Evolutionary conservation across 1,140 invertebrate species (phyloP).

Genomic region (Zaprionus inermis): DNA sequence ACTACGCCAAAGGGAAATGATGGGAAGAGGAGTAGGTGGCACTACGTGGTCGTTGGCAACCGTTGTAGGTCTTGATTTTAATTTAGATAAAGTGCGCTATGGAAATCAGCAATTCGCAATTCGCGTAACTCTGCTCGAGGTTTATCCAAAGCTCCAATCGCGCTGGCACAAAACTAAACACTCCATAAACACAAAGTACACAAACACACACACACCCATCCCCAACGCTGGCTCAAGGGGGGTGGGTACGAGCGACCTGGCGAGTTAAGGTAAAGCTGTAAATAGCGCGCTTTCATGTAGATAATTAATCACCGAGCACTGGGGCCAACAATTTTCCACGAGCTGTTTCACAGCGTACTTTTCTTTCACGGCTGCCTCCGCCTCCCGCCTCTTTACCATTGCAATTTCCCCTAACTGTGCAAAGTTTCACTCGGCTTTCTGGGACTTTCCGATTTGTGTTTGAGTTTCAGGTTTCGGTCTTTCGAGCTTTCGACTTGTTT

Average conservation of each 20-base stretch:
- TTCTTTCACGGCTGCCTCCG: slow-evolving; percentile 2
- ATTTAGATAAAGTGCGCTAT: slow-evolving; percentile 79
- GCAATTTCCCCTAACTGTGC: slow-evolving; percentile 17
- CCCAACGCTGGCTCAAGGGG: too few relatives aligned
- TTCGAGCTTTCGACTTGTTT: slow-evolving; percentile 38
- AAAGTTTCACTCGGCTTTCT: slow-evolving; percentile 42
- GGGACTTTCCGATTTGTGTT: slow-evolving; percentile 29
- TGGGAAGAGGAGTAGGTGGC: not conserved
- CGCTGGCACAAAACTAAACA: slow-evolving; percentile 71
- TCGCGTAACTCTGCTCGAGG: slow-evolving; percentile 57
- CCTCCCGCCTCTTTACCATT: not conserved
- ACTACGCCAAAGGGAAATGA: not conserved
- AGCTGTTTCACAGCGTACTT: slow-evolving; percentile 35
- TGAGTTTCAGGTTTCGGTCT: slow-evolving; percentile 27
- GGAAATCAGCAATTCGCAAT: slow-evolving; percentile 66
- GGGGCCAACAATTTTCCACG: slow-evolving; percentile 47
- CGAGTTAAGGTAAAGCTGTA: slow-evolving; percentile 66
- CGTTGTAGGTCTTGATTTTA: slow-evolving; percentile 72
- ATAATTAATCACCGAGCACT: slow-evolving; percentile 76
- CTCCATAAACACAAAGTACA: slow-evolving; percentile 67
- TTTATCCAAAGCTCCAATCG: slow-evolving; percentile 65
- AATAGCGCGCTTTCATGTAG: slow-evolving; percentile 82
- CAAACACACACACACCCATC: slow-evolving; percentile 6
- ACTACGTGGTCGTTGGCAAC: not conserved
- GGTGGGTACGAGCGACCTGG: not conserved